Base-by-base conservation (phyloP, 2,113 vertebrate genomes). In the Lota lota region DNA sequence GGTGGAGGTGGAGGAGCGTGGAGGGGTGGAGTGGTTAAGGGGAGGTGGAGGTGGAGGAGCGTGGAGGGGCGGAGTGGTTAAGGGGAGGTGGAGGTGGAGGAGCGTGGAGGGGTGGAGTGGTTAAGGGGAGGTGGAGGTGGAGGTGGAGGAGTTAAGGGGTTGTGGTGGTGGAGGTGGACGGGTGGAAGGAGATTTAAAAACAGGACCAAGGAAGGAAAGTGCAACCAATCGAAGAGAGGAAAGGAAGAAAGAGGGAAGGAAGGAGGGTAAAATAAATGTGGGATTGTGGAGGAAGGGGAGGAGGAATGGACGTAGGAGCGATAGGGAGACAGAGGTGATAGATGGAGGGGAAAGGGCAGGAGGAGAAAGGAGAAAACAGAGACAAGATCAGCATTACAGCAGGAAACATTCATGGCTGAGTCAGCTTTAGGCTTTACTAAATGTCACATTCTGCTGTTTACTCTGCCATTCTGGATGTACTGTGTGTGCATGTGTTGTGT, bases 401-500 rank as follows among this genome's bases (percentile, higher is more conserved):
- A 40, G 36, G 36, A 40, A 14, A 20, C 21, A 47, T 18, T 62
- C 21, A 17, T 1, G 22, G 59, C 59, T 0, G n/a, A 79, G 62
- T 76, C 57, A 77, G 67, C 21, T 15, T 8, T 22, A 47, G 15
- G 28, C 28, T 11, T 40, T 16, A 5, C 36, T 40, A 40, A 40
- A 40, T 40, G 36, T 40, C 67, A 73, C 61, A 64, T 40, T 59
- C 24, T 11, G 17, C 67, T 73, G 61, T 63, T 76, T 79, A 67
- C 21, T 78, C 67, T 61, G 10, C 22, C 4, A 36, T 6, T 68
- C 20, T 69, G 40, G 18, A 3, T 64, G 19, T 66, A 58, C 24
- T 70, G 61, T 73, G 74, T 63, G 68, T 69, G 65, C 71, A 66
- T 79, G 56, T 67, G 78, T 64, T 66, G 10, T 68, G 68, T 73